Percentiles rank a stretch among this genome's conserved stretches.
Evolutionary conservation across 1,140 invertebrate genomes (phyloP).

Genomic region (Oncopodura yosiiana): DNA sequence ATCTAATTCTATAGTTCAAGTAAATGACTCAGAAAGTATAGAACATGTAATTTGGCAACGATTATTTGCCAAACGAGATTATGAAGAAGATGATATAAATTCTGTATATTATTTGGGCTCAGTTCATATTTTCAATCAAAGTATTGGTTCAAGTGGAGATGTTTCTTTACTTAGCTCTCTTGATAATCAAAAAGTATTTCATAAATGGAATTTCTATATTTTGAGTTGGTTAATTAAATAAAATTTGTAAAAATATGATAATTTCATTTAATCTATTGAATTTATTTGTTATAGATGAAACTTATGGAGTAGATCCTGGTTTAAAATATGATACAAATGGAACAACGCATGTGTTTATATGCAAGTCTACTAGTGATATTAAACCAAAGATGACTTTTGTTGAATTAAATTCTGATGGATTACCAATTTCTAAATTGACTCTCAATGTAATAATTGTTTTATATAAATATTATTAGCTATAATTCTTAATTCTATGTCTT

Average conservation of each 20-base stretch:
- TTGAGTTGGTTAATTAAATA: constrained; percentile 5
- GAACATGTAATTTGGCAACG: constrained; percentile 9
- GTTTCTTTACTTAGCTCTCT: not conserved
- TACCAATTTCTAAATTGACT: not conserved
- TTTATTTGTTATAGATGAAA: not conserved
- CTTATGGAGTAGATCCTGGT: constrained; percentile 6
- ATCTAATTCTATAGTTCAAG: constrained; percentile 4
- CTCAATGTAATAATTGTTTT: not conserved
- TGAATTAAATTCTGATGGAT: not conserved
- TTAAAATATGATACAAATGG: constrained; percentile 10
- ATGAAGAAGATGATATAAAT: constrained; percentile 11
- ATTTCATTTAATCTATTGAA: not conserved
- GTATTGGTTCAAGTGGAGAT: not conserved
- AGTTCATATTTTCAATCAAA: constrained; percentile 7
- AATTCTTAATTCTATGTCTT: too few species aligned
- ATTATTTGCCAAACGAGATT: constrained; percentile 15
- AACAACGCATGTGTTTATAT: constrained; percentile 13
- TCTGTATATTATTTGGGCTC: constrained; percentile 15
- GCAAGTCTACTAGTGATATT: constrained; percentile 7
- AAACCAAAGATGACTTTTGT: constrained; percentile 6
- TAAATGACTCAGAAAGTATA: not conserved
- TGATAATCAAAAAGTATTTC: not conserved
- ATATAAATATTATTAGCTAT: not conserved
- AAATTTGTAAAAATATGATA: not conserved
- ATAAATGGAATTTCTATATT: constrained; percentile 15